Evolutionary conservation across 2,113 vertebrate species (phyloP).

Genomic region (Phrynosoma platyrhinos): DNA sequence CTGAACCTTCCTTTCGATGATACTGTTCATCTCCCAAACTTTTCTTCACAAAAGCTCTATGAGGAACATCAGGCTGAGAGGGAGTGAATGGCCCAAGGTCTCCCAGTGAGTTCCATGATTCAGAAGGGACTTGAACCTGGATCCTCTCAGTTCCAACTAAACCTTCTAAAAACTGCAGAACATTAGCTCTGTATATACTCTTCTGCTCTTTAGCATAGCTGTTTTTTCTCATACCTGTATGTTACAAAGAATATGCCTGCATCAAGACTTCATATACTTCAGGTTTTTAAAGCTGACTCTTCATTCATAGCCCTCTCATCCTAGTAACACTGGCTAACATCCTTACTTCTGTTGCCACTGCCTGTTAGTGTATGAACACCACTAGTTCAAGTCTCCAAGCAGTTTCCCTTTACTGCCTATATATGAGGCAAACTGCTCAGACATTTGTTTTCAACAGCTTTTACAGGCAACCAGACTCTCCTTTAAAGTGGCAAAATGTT

Average conservation of each 20-base stretch:
- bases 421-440: neutral
- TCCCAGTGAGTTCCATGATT: too few relatives aligned
- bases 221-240: fast-evolving
- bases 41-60: too few relatives aligned
- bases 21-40: too few relatives aligned
- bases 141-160: too few relatives aligned
- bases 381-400: neutral
- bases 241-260: neutral
- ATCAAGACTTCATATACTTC: neutral
- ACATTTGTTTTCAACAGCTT: constrained; percentile 7
- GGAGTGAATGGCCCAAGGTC: too few relatives aligned
- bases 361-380: neutral
- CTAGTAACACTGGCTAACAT: neutral
- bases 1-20: too few relatives aligned
- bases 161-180: neutral
- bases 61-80: too few relatives aligned
- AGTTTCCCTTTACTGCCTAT: neutral
- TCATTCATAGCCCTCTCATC: neutral
- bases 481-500: constrained; percentile 34
- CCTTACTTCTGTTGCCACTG: neutral
- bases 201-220: neutral
- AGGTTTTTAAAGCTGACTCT: neutral
- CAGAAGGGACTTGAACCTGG: too few relatives aligned
- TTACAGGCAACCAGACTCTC: constrained; percentile 8
- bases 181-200: neutral